Conservation (phyloP, 1,140 invertebrate genomes). For the Nymphalis io region DNA sequence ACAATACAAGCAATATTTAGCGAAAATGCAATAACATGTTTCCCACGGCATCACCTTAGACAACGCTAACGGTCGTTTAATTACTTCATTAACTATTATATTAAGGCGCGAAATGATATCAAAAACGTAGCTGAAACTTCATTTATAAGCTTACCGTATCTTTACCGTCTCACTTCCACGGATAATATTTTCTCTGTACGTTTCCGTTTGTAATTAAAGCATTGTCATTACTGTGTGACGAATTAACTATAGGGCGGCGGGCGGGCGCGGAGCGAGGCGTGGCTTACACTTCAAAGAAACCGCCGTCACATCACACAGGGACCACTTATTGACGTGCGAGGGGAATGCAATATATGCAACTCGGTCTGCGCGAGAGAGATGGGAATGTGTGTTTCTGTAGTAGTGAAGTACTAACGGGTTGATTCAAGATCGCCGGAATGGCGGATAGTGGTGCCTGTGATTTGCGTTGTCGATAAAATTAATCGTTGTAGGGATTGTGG, state of each 20-base stretch:
- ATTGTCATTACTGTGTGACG: slow-evolving; percentile 77
- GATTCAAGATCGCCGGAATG: slow-evolving; percentile 72
- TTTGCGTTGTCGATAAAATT: slow-evolving; percentile 46
- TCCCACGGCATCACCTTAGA: slow-evolving; percentile 10
- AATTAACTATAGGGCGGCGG: slow-evolving; percentile 64
- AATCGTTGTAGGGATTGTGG: slow-evolving; percentile 4
- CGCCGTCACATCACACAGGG: slow-evolving; percentile 58
- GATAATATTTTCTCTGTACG: slow-evolving; percentile 23
- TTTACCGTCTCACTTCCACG: slow-evolving; percentile 25
- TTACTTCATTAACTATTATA: slow-evolving; percentile 7
- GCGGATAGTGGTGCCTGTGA: slow-evolving; percentile 53
- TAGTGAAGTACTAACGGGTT: slow-evolving; percentile 70
- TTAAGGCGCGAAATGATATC: not conserved
- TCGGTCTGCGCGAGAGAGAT: slow-evolving; percentile 45
- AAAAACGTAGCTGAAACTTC: not conserved
- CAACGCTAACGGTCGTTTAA: not conserved
- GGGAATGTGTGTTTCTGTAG: slow-evolving; percentile 50
- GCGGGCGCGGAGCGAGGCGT: slow-evolving; percentile 52
- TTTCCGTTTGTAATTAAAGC: slow-evolving; percentile 69
- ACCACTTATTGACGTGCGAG: slow-evolving; percentile 53
- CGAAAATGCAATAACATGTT: slow-evolving; percentile 10
- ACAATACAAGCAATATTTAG: slow-evolving; percentile 9
- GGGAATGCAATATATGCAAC: slow-evolving; percentile 30
- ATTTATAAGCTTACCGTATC: slow-evolving; percentile 11
- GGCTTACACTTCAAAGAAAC: slow-evolving; percentile 69